These are phyloP conservation scores for Pachycephala philippinensis DNA, from an alignment of 2,113 vertebrate genomes.

Conservation along the genomic window DNA sequence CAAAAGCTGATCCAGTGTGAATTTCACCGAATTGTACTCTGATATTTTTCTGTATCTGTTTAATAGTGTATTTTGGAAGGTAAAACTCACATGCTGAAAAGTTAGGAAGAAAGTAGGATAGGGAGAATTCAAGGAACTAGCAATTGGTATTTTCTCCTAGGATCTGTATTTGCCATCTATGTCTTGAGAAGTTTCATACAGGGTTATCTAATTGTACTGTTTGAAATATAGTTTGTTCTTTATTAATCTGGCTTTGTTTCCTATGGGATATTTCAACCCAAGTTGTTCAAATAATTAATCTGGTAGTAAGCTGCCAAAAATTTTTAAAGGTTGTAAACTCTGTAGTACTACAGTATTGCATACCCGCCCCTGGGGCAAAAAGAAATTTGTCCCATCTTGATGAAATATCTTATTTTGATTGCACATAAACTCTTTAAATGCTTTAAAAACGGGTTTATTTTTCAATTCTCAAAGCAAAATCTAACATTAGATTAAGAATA, in stretches of 20 bases:
- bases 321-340: not conserved
- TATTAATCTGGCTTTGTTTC: not conserved
- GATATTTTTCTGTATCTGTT: not conserved
- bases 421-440: not conserved
- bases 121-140: not conserved
- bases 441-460: not conserved
- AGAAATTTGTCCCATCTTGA: not conserved
- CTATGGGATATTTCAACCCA: not conserved
- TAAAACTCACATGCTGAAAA: not conserved
- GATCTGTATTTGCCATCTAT: not conserved
- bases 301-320: not conserved
- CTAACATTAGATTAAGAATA: not conserved
- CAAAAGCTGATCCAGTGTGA: not conserved
- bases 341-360: not conserved
- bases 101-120: not conserved
- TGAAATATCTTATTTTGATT: not conserved
- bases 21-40: not conserved
- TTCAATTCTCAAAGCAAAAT: not conserved
- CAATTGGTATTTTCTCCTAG: not conserved
- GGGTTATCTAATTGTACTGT: not conserved
- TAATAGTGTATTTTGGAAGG: not conserved
- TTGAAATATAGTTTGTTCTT: not conserved
- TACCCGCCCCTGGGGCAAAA: accelerated
- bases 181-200: not conserved
- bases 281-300: not conserved